Conservation (phyloP, 2,797 vertebrate genomes). For the Geotrypetes seraphini region DNA sequence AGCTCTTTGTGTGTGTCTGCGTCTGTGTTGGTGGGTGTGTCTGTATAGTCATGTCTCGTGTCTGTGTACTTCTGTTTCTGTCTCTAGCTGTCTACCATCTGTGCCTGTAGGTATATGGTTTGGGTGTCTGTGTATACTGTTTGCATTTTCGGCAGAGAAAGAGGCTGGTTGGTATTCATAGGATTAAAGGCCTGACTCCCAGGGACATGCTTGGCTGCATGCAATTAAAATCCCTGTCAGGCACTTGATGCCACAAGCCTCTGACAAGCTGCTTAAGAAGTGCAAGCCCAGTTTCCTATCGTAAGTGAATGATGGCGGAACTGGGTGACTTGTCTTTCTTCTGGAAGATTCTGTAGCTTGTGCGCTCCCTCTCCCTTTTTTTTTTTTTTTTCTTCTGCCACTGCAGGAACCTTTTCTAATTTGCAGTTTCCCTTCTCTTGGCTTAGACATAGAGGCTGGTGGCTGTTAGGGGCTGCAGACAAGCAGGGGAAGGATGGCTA, state of each 20-base stretch:
- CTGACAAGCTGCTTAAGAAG: slow-evolving; percentile 39
- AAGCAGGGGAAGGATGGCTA: slow-evolving; percentile 29
- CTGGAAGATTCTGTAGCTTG: slow-evolving; percentile 60
- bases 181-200: slow-evolving; percentile 35
- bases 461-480: slow-evolving; percentile 50
- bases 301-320: slow-evolving; percentile 57
- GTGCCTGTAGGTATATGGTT: slow-evolving; percentile 19
- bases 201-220: slow-evolving; percentile 39
- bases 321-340: slow-evolving; percentile 52
- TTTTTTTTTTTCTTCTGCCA: slow-evolving; percentile 53
- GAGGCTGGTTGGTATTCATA: slow-evolving; percentile 32
- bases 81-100: too few species aligned
- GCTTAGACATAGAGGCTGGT: slow-evolving; percentile 39
- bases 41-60: neutral
- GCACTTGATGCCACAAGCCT: slow-evolving; percentile 40
- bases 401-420: slow-evolving; percentile 54
- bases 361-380: slow-evolving; percentile 48
- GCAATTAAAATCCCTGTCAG: slow-evolving; percentile 67
- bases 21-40: too few species aligned
- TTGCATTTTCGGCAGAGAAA: slow-evolving; percentile 47
- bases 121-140: slow-evolving; percentile 1
- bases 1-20: too few species aligned
- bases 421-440: slow-evolving; percentile 48
- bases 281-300: slow-evolving; percentile 43
- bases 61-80: slow-evolving; percentile 7